These are phyloP conservation scores for Poeciliopsis retropinna DNA, from an alignment of 2,113 vertebrate species.

Conservation along the genomic window DNA sequence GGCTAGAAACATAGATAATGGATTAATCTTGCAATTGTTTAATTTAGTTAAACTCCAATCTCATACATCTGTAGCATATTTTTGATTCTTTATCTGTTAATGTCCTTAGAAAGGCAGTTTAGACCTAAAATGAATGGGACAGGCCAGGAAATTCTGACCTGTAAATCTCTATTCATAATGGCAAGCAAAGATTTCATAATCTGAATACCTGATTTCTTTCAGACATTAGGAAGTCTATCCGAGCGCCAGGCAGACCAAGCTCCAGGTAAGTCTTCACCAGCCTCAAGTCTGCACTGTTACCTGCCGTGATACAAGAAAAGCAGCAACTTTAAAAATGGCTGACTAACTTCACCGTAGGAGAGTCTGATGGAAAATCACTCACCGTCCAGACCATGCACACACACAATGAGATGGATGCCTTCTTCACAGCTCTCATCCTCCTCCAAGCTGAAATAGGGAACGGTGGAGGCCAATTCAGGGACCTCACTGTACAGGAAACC, in stretches of 20 bases:
- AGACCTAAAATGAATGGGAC: neutral
- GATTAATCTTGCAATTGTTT: no score
- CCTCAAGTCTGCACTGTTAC: conserved; percentile 96
- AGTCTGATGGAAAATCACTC: conserved; percentile 36
- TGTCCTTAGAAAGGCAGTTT: no score
- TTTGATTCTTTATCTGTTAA: neutral
- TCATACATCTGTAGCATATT: neutral
- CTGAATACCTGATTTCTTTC: conserved; percentile 94
- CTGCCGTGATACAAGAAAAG: conserved; percentile 69
- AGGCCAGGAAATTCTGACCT: neutral
- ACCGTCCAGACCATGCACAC: conserved; percentile 97
- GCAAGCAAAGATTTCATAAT: neutral
- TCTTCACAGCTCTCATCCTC: conserved; percentile 90
- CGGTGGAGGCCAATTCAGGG: conserved; percentile 89
- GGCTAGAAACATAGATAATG: no score
- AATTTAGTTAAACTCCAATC: neutral
- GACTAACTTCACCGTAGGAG: neutral
- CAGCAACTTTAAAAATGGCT: neutral
- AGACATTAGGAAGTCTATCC: conserved; percentile 98
- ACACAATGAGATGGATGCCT: conserved; percentile 96
- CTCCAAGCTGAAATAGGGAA: conserved; percentile 95
- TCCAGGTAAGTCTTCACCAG: conserved; percentile 98
- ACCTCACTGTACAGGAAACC: conserved; percentile 97
- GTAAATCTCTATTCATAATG: neutral
- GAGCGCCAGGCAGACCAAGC: conserved; percentile 93